phyloP scores from a whole-genome alignment of 2,797 vertebrate genomes.

The Sebastes nivosus region DNA sequence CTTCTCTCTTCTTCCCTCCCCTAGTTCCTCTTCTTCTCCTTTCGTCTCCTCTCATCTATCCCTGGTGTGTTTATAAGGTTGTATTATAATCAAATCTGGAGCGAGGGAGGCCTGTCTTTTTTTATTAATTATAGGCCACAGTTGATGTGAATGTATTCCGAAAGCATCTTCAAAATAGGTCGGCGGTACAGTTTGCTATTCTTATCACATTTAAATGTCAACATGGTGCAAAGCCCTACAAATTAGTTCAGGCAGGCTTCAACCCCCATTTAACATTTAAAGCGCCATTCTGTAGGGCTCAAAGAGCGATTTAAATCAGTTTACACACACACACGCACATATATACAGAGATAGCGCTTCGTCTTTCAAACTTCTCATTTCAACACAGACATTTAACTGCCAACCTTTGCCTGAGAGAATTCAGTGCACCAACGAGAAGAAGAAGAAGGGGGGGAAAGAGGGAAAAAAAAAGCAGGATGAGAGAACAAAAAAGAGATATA shows the following conservation, averaged over 20 bases:
- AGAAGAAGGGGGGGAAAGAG: background rate
- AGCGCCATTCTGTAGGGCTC: slow-evolving; percentile 86
- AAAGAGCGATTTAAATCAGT: slow-evolving; percentile 88
- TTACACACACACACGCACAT: slow-evolving; percentile 75
- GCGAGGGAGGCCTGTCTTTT: slow-evolving; percentile 90
- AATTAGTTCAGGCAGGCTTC: slow-evolving; percentile 92
- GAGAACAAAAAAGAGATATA: slow-evolving; percentile 72
- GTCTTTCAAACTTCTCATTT: slow-evolving; percentile 88
- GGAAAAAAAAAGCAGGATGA: slow-evolving; percentile 39
- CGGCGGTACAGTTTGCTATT: slow-evolving; percentile 90
- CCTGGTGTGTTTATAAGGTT: slow-evolving; percentile 95
- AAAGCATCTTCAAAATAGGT: slow-evolving; percentile 91
- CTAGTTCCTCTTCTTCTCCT: slow-evolving; percentile 54
- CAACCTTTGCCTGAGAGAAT: slow-evolving; percentile 83
- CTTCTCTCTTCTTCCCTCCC: slow-evolving; percentile 68
- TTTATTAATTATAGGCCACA: slow-evolving; percentile 99
- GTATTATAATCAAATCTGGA: slow-evolving; percentile 99
- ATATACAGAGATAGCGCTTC: slow-evolving; percentile 74
- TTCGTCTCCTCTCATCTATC: slow-evolving; percentile 84
- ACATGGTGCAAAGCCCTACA: slow-evolving; percentile 90
- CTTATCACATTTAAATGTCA: slow-evolving; percentile 94
- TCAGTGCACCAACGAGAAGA: slow-evolving; percentile 44
- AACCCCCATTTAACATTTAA: slow-evolving; percentile 92
- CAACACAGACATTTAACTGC: slow-evolving; percentile 84
- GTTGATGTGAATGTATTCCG: slow-evolving; percentile 88